Percentiles rank a stretch among this genome's conserved stretches.
Evolutionary conservation across 2,888 invertebrate genomes (phyloP).

Genomic region (Artemia sinica): DNA sequence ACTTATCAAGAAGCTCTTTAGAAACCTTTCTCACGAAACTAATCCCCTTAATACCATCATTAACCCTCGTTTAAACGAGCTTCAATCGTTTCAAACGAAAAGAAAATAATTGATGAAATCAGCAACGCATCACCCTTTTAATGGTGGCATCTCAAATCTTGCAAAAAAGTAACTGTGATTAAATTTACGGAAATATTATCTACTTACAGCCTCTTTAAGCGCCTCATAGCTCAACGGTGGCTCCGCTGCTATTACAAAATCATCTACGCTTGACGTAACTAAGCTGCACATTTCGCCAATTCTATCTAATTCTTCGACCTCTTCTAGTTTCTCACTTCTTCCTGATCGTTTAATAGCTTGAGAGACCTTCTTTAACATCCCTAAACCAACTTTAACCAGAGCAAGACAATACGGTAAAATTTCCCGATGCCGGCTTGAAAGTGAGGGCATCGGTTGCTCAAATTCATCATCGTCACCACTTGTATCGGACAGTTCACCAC

Average conservation of each 20-base stretch:
- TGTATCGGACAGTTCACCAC: too few relatives aligned
- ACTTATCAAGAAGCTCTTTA: too few relatives aligned
- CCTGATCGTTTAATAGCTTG: background rate
- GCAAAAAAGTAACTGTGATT: too few relatives aligned
- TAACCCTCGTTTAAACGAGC: too few relatives aligned
- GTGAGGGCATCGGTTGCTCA: background rate
- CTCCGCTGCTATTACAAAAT: slow-evolving; percentile 6
- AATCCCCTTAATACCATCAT: too few relatives aligned
- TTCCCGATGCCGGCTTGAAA: background rate
- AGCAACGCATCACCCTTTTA: too few relatives aligned
- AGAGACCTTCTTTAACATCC: background rate
- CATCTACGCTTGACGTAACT: background rate
- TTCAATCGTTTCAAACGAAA: too few relatives aligned
- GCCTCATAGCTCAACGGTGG: background rate
- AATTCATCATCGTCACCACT: too few relatives aligned
- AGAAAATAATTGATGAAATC: too few relatives aligned
- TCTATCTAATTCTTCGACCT: background rate
- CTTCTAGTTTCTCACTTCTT: slow-evolving; percentile 6
- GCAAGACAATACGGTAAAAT: background rate
- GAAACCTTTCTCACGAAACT: too few relatives aligned
- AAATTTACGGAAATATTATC: too few relatives aligned
- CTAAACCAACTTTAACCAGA: background rate
- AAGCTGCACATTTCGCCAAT: background rate
- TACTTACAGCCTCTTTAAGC: slow-evolving; percentile 7
- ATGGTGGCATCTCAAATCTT: too few relatives aligned